Evolutionary conservation across 2,797 vertebrate genomes (phyloP).

Genomic region (Pachyuromys duprasi): DNA sequence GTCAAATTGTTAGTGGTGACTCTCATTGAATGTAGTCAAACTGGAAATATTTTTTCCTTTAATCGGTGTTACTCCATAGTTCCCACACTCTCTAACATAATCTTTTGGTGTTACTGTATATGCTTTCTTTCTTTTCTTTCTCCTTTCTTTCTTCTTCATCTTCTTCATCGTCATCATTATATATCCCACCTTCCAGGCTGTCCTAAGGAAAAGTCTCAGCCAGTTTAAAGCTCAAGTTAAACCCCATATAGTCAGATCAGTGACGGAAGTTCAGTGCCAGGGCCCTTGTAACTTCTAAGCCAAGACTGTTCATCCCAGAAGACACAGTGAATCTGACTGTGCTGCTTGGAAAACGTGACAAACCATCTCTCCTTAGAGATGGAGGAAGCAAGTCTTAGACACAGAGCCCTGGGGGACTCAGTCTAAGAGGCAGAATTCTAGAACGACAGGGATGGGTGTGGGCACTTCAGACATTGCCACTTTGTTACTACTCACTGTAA

Average conservation of each 20-base stretch:
- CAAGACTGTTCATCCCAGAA: neutral
- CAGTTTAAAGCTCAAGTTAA: neutral
- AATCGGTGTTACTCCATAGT: neutral
- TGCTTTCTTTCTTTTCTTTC: neutral
- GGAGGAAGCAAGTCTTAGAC: neutral
- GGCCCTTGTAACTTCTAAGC: neutral
- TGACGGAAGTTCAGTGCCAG: neutral
- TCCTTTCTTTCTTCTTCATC: neutral
- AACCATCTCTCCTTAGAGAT: neutral
- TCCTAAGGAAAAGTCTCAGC: neutral
- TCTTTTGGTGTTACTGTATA: neutral
- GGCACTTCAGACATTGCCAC: neutral
- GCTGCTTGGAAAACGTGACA: neutral
- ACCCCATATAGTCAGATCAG: neutral
- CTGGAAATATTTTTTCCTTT: neutral
- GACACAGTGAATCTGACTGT: neutral
- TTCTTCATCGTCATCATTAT: no score
- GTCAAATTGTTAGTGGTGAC: neutral
- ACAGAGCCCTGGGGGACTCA: neutral
- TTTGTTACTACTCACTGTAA: neutral
- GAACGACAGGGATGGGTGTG: neutral
- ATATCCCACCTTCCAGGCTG: neutral
- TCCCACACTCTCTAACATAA: constrained; percentile 15
- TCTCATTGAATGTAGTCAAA: neutral
- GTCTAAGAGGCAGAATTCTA: neutral